phyloP scores from a whole-genome alignment of 2,113 vertebrate species.

The Reinhardtius hippoglossoides region DNA sequence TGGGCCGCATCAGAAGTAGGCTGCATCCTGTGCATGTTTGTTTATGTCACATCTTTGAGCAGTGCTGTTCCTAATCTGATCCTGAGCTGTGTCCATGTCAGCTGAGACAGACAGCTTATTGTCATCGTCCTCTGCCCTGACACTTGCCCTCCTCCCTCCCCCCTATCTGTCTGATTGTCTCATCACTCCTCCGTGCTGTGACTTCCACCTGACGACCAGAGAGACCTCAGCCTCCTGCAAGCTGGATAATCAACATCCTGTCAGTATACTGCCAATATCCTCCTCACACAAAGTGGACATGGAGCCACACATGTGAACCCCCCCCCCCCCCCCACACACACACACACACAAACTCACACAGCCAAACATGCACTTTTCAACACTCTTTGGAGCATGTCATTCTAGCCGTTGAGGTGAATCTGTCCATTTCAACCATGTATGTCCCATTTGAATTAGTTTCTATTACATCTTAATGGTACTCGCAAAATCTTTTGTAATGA shows the following conservation, averaged over 20 bases:
- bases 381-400: not conserved
- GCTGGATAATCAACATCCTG: conserved; percentile 98
- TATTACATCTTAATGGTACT: too few relatives aligned
- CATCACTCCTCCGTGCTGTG: conserved; percentile 86
- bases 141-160: conserved; percentile 51
- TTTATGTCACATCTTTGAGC: conserved; percentile 28
- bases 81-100: conserved; percentile 78
- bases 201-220: conserved; percentile 90
- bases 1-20: not conserved
- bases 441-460: not conserved
- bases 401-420: conserved; percentile 1
- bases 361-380: not conserved
- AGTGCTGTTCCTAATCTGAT: conserved; percentile 75
- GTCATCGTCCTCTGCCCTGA: conserved; percentile 85
- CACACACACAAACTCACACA: not conserved
- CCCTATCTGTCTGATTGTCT: conserved; percentile 86
- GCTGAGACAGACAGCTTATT: conserved; percentile 80
- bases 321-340: too few relatives aligned
- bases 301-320: conserved; percentile 44
- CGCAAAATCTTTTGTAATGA: too few relatives aligned
- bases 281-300: conserved; percentile 80
- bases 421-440: not conserved
- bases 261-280: conserved; percentile 94
- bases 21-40: conserved; percentile 24
- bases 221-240: conserved; percentile 90